Evolutionary conservation across 2,888 invertebrate species (phyloP).

Genomic region (Hydriomena furcata): DNA sequence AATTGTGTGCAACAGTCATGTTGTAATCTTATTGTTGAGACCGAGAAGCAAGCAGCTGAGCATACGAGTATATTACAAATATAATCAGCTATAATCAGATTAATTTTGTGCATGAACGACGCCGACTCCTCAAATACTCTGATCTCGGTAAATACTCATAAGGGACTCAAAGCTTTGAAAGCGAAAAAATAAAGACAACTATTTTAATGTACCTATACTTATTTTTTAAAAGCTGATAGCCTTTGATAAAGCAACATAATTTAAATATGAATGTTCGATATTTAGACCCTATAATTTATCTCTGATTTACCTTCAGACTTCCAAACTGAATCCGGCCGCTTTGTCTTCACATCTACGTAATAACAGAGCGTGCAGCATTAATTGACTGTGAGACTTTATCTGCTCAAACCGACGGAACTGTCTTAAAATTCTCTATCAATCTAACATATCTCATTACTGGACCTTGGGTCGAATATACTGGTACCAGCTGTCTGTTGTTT

Average conservation of each 20-base stretch:
- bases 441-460: constrained; percentile 76
- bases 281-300: constrained; percentile 18
- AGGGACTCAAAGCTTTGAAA: no score
- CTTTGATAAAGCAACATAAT: constrained; percentile 3
- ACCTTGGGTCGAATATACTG: constrained; percentile 80
- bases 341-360: constrained; percentile 28
- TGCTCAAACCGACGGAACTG: constrained; percentile 58
- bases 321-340: constrained; percentile 15
- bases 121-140: neutral
- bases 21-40: constrained; percentile 52
- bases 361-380: constrained; percentile 46
- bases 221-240: neutral
- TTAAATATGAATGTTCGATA: neutral
- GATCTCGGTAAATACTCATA: no score
- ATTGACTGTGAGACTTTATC: constrained; percentile 56
- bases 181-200: no score
- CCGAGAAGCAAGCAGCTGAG: constrained; percentile 36
- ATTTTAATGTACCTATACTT: no score
- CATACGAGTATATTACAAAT: neutral
- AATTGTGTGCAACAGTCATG: constrained; percentile 49
- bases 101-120: neutral
- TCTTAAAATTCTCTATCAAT: constrained; percentile 75
- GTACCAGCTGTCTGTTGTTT: constrained; percentile 79
- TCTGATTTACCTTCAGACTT: constrained; percentile 21
- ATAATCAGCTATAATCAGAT: neutral